phyloP scores from a whole-genome alignment of 2,888 invertebrate species.

The Trilocha varians region DNA sequence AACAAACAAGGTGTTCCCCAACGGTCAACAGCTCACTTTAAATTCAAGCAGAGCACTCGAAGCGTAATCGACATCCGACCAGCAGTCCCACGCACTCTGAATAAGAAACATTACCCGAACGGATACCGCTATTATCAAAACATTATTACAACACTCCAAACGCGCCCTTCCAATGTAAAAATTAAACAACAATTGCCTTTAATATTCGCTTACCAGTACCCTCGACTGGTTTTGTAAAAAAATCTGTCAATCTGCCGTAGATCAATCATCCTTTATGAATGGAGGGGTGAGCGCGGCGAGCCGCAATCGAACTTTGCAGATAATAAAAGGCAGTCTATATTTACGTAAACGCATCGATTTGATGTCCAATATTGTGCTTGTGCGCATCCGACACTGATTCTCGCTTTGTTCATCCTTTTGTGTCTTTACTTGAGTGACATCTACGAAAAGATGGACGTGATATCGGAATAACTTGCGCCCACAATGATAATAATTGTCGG shows the following conservation, averaged over 20 bases:
- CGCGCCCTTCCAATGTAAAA: conserved; percentile 66
- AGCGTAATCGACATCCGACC: conserved; percentile 27
- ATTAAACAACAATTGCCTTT: conserved; percentile 74
- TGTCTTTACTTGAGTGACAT: conserved; percentile 14
- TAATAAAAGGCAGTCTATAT: conserved; percentile 65
- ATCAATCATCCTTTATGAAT: conserved; percentile 70
- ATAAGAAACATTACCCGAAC: conserved; percentile 72
- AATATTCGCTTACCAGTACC: conserved; percentile 65
- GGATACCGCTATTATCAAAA: conserved; percentile 73
- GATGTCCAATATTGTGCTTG: conserved; percentile 60
- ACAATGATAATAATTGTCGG: too few relatives aligned
- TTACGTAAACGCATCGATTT: conserved; percentile 68
- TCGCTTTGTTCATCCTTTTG: conserved; percentile 32
- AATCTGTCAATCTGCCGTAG: conserved; percentile 71
- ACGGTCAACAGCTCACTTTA: conserved; percentile 40
- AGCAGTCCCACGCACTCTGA: conserved; percentile 65
- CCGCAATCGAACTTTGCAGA: conserved; percentile 62
- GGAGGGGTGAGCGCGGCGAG: conserved; percentile 53
- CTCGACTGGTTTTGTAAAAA: conserved; percentile 62
- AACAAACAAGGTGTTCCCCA: conserved; percentile 44
- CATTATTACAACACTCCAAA: conserved; percentile 73
- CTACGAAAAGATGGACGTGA: conserved; percentile 3
- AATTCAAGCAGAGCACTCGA: conserved; percentile 41
- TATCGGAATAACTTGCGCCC: too few relatives aligned
- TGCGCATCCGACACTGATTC: conserved; percentile 51